Evolutionary conservation across 2,797 vertebrate genomes (phyloP).

Genomic region (Xiphorhynchus erythropygius): DNA sequence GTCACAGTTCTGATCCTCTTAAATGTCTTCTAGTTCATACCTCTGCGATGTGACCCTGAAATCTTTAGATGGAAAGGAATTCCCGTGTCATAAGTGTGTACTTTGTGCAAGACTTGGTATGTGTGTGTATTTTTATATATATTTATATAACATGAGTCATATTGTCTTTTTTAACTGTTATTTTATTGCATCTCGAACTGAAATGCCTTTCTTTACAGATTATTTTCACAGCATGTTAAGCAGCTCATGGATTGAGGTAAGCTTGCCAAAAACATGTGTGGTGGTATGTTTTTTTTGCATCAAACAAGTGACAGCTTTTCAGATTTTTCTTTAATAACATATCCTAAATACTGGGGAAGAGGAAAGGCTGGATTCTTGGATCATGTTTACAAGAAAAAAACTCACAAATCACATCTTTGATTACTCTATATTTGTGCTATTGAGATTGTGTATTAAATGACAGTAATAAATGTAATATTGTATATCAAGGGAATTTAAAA

Average conservation of each 20-base stretch:
- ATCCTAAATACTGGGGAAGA: neutral
- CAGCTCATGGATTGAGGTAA: conserved; percentile 97
- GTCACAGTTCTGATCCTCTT: conserved; percentile 1
- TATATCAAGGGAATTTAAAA: neutral
- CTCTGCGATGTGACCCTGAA: conserved; percentile 92
- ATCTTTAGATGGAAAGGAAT: conserved; percentile 93
- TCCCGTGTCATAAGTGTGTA: conserved; percentile 95
- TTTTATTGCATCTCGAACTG: conserved; percentile 40
- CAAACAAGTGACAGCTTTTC: neutral
- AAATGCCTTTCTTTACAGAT: conserved; percentile 80
- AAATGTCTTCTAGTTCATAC: conserved; percentile 82
- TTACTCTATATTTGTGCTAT: neutral
- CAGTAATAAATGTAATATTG: neutral
- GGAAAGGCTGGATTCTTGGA: neutral
- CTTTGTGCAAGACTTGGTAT: conserved; percentile 95
- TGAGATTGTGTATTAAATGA: neutral
- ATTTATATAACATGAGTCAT: neutral
- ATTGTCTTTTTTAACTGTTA: neutral
- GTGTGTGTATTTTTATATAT: conserved; percentile 24
- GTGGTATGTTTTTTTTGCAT: neutral
- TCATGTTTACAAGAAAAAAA: neutral
- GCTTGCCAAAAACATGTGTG: neutral
- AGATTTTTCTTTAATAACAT: neutral
- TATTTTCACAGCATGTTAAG: conserved; percentile 98
- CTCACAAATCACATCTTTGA: neutral